phyloP scores from a whole-genome alignment of 2,113 vertebrate genomes.

The Ibidorhyncha struthersii region DNA sequence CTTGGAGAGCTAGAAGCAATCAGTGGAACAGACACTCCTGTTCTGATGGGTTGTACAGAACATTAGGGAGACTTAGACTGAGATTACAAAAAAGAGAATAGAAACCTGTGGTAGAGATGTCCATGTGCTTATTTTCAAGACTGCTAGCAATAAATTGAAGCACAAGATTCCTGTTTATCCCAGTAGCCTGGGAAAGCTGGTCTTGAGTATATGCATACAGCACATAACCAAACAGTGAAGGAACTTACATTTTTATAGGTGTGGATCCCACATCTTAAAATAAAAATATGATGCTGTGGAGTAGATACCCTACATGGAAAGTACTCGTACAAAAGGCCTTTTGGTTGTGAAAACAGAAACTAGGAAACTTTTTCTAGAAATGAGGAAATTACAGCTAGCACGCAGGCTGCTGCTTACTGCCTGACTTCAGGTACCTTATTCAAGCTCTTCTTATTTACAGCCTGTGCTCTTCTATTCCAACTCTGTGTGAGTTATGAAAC shows the following conservation, averaged over 20 bases:
- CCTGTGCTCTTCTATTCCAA: not conserved
- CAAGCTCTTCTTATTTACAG: not conserved
- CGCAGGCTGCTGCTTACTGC: not conserved
- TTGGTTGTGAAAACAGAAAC: not conserved
- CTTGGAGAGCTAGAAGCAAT: not conserved
- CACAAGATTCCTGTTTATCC: not conserved
- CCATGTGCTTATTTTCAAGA: not conserved
- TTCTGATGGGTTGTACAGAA: not conserved
- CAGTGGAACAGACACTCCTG: not conserved
- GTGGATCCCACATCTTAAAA: not conserved
- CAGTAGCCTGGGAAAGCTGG: not conserved
- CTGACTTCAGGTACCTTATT: not conserved
- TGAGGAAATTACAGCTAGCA: not conserved
- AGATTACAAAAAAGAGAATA: not conserved
- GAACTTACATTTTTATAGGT: not conserved
- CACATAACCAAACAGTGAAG: not conserved
- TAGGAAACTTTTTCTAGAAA: not conserved
- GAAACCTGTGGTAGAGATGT: not conserved
- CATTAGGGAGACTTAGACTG: rapidly evolving
- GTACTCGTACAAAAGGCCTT: not conserved
- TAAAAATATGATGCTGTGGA: not conserved
- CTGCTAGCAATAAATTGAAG: not conserved
- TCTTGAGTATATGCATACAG: not conserved
- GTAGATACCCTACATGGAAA: not conserved
- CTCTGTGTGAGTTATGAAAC: not conserved